A percentile compares a stretch with the other conserved stretches of the same genome.
Evolutionary conservation across 2,113 vertebrate genomes (phyloP).

Genomic region (Lophius piscatorius): DNA sequence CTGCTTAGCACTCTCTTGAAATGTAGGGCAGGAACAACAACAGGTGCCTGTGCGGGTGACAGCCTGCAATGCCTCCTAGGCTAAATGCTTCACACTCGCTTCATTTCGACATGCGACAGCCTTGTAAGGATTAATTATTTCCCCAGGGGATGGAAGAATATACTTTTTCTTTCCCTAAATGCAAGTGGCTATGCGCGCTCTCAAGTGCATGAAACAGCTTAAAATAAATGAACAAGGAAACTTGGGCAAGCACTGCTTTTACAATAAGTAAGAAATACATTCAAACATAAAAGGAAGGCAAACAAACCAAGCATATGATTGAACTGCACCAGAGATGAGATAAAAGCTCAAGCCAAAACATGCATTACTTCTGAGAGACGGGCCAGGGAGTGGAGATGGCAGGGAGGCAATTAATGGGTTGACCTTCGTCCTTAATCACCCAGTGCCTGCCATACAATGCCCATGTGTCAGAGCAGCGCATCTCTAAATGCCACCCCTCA

Average conservation of each 20-base stretch:
- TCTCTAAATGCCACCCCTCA: constrained; percentile 84
- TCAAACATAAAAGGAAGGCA: constrained; percentile 65
- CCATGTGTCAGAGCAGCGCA: constrained; percentile 77
- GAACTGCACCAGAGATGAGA: constrained; percentile 63
- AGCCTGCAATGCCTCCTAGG: constrained; percentile 82
- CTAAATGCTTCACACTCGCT: constrained; percentile 82
- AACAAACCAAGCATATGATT: constrained; percentile 66
- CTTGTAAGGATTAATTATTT: constrained; percentile 84
- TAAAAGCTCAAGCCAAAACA: constrained; percentile 69
- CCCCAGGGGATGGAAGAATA: constrained; percentile 76
- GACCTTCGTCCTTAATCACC: constrained; percentile 83
- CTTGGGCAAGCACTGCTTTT: constrained; percentile 40
- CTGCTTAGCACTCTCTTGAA: constrained; percentile 73
- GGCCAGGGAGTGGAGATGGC: constrained; percentile 72
- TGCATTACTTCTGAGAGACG: constrained; percentile 66
- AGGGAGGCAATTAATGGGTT: constrained; percentile 81
- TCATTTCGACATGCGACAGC: constrained; percentile 82
- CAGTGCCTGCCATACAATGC: constrained; percentile 79
- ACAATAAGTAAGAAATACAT: constrained; percentile 43
- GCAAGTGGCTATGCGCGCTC: constrained; percentile 63
- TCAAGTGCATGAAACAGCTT: constrained; percentile 63
- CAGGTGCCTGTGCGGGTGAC: constrained; percentile 81
- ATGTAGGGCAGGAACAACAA: constrained; percentile 83
- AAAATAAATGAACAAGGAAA: constrained; percentile 53
- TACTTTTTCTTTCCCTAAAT: constrained; percentile 69